phyloP scores from a whole-genome alignment of 1,140 invertebrate species.

The Wiebesia pumilae region DNA sequence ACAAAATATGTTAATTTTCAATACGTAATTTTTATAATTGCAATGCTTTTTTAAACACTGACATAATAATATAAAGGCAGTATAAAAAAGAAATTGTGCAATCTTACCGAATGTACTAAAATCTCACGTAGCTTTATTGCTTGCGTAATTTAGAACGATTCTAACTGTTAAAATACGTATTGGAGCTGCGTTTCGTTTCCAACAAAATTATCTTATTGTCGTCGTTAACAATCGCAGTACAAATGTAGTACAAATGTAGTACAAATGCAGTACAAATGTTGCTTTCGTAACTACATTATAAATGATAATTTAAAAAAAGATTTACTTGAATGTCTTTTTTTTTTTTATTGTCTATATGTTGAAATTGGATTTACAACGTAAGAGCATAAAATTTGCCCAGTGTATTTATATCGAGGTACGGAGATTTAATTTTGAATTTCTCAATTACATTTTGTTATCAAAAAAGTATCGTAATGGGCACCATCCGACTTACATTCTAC shows the following conservation, averaged over 20 bases:
- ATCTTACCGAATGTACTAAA: neutral
- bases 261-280: neutral
- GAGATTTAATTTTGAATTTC: neutral
- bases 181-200: neutral
- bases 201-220: neutral
- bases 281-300: neutral
- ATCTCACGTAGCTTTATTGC: neutral
- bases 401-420: neutral
- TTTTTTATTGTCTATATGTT: neutral
- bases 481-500: neutral
- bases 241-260: constrained; percentile 2
- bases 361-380: constrained; percentile 6
- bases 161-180: neutral
- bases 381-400: neutral
- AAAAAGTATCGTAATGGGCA: neutral
- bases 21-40: too few relatives aligned
- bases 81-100: neutral
- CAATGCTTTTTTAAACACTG: neutral
- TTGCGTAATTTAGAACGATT: neutral
- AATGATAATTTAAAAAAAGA: constrained; percentile 23
- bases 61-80: neutral
- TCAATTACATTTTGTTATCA: constrained; percentile 21
- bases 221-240: neutral
- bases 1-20: neutral
- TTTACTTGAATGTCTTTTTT: neutral